These are phyloP conservation scores for Sphenopsis melanotis DNA, from an alignment of 2,797 vertebrate species.

Conservation along the genomic window DNA sequence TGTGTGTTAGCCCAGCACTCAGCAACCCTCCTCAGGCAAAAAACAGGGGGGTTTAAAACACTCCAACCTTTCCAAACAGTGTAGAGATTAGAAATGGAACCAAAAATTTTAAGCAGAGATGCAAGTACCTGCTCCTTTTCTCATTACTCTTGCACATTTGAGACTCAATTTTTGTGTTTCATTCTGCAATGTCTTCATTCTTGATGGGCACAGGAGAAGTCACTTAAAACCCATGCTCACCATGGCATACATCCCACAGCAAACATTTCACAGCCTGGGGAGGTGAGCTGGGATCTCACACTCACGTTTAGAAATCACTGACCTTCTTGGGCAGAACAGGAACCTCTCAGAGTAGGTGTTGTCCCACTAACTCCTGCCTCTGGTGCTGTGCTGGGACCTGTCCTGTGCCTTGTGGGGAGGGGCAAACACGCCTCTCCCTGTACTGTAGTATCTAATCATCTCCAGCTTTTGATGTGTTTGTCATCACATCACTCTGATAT, in stretches of 20 bases:
- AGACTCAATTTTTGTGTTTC: not conserved
- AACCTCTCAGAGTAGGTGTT: not conserved
- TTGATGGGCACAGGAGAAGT: accelerated
- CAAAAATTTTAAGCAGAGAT: not conserved
- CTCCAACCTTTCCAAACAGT: not conserved
- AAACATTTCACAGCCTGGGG: not conserved
- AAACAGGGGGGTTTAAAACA: not conserved
- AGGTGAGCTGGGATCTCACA: not conserved
- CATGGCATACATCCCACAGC: not conserved
- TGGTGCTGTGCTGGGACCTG: not conserved
- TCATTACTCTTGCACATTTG: accelerated
- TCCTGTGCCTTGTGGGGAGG: not conserved
- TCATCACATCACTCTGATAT: not conserved
- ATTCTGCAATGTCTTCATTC: not conserved
- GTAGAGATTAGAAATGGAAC: not conserved
- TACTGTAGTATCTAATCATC: not conserved
- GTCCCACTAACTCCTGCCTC: not conserved
- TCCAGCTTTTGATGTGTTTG: not conserved
- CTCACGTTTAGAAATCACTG: accelerated
- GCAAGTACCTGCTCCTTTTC: not conserved
- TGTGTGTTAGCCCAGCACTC: not conserved
- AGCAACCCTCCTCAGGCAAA: not conserved
- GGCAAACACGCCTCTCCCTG: not conserved
- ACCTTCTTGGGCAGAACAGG: not conserved
- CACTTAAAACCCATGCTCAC: not conserved